These are phyloP conservation scores for Plodia interpunctella DNA, from an alignment of 1,140 invertebrate species.

Conservation along the genomic window DNA sequence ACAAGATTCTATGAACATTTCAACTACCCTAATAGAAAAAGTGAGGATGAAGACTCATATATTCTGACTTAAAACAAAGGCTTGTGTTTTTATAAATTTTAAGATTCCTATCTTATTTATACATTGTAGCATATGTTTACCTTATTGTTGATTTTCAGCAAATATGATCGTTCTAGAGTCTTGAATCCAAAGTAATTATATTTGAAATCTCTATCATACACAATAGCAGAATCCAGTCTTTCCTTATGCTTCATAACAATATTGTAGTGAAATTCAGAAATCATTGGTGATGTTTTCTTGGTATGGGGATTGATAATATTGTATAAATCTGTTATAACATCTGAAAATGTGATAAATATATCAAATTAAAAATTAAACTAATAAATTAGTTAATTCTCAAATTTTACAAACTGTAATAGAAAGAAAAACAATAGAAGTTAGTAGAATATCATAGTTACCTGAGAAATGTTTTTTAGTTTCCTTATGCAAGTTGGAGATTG, in stretches of 20 bases:
- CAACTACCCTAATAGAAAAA: too few species aligned
- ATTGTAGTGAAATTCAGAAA: conserved; percentile 89
- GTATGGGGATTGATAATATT: conserved; percentile 87
- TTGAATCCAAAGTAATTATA: conserved; percentile 99
- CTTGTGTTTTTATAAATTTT: not conserved
- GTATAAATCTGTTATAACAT: conserved; percentile 94
- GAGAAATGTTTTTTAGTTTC: conserved; percentile 95
- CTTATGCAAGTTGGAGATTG: conserved; percentile 98
- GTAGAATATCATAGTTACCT: conserved; percentile 74
- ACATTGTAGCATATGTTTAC: conserved; percentile 19
- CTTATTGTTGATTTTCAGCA: conserved; percentile 96
- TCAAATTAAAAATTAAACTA: not conserved
- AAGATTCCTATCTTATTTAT: not conserved
- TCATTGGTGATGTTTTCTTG: conserved; percentile 85
- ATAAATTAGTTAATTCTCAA: not conserved
- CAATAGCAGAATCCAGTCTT: conserved; percentile 95
- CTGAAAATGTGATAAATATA: conserved; percentile 77
- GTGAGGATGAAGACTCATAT: too few species aligned
- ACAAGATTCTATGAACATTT: too few species aligned
- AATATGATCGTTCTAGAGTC: conserved; percentile 96
- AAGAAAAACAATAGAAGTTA: too few species aligned
- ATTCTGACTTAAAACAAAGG: too few species aligned
- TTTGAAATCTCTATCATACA: conserved; percentile 97
- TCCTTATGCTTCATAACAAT: conserved; percentile 94
- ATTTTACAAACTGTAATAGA: too few species aligned